Percentiles rank a stretch among this genome's conserved stretches.
Conservation (phyloP, 2,113 vertebrate genomes). For the Burhinus oedicnemus region DNA sequence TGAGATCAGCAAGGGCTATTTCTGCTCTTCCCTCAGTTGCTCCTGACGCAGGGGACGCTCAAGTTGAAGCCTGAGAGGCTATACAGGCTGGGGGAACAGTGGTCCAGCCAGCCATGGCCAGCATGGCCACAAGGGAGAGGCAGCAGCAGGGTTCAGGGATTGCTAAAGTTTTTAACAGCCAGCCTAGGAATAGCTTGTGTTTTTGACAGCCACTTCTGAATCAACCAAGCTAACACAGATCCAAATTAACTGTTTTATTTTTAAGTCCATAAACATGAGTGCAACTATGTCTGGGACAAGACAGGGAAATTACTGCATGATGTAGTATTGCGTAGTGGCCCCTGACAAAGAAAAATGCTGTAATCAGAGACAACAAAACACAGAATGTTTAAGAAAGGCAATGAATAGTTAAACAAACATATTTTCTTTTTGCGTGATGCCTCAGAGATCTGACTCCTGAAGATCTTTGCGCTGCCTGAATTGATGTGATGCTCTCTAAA, state of each 20-base stretch:
- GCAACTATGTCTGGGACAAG: background rate
- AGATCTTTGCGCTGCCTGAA: background rate
- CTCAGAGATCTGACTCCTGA: background rate
- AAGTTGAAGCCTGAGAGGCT: background rate
- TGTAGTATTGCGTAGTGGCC: background rate
- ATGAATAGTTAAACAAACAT: background rate
- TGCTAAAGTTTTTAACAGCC: background rate
- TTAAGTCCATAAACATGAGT: background rate
- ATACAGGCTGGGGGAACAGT: background rate
- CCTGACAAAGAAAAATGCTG: background rate
- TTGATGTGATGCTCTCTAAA: background rate
- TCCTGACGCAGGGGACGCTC: rapidly evolving
- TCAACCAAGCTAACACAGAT: background rate
- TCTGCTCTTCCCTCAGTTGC: background rate
- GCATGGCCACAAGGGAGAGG: rapidly evolving
- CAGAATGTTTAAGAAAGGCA: background rate
- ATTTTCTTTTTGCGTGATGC: background rate
- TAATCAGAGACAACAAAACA: background rate
- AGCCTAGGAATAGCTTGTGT: background rate
- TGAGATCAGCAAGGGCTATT: background rate
- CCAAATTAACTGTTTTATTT: background rate
- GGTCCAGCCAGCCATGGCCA: background rate
- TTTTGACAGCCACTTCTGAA: background rate
- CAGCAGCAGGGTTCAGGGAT: background rate
- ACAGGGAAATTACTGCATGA: background rate